These are phyloP conservation scores for Sympetrum striolatum DNA, from an alignment of 2,888 invertebrate species.

Conservation along the genomic window DNA sequence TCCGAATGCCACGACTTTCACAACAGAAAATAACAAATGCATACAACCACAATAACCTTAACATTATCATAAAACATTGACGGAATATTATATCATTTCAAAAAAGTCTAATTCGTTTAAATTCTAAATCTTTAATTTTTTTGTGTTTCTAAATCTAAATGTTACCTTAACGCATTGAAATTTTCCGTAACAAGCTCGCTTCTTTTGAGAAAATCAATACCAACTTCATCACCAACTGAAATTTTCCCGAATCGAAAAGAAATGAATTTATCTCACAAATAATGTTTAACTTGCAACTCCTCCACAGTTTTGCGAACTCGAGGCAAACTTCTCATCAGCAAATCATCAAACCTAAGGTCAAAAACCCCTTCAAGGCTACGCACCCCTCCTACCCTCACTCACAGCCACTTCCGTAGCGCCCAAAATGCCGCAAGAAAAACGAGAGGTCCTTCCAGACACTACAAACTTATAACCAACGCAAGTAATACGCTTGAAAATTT, in stretches of 20 bases:
- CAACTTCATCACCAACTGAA: not conserved
- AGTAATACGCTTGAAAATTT: not conserved
- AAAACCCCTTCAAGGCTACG: slow-evolving; percentile 35
- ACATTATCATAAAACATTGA: too few relatives aligned
- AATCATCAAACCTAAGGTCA: not conserved
- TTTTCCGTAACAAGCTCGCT: not conserved
- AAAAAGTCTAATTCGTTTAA: too few relatives aligned
- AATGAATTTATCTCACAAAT: too few relatives aligned
- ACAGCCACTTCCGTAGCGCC: not conserved
- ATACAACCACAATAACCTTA: too few relatives aligned
- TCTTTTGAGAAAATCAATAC: not conserved
- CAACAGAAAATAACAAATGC: not conserved
- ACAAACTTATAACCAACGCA: not conserved
- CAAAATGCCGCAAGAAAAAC: not conserved
- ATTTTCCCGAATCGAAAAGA: not conserved
- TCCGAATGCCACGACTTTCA: slow-evolving; percentile 12
- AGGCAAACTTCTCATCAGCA: not conserved
- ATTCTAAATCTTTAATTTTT: too few relatives aligned
- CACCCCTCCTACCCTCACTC: not conserved
- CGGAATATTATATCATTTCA: too few relatives aligned
- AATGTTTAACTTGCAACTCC: not conserved
- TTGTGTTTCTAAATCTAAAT: too few relatives aligned
- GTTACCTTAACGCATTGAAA: not conserved
- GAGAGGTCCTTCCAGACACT: not conserved
- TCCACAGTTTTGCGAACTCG: not conserved